Percentiles rank a stretch among this genome's conserved stretches.
Evolutionary conservation across 53 echinoderm and acorn worm genomes (phyloP).

Genomic region (Echinarachnius parma): DNA sequence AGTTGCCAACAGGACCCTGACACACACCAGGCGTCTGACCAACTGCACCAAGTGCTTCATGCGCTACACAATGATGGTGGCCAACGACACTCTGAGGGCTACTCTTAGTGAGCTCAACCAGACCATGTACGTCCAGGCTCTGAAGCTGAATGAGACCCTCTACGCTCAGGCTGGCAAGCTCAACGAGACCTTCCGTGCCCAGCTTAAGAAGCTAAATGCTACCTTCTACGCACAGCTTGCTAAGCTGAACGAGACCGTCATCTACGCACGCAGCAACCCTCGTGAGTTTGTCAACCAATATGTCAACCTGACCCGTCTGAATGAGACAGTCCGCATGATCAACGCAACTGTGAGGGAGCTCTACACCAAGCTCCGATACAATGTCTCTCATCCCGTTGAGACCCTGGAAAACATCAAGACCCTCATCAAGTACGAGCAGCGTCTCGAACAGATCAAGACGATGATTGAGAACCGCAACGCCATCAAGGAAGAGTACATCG

Average conservation of each 20-base stretch:
- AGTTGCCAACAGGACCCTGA: constrained; percentile 39
- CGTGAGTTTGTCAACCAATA: constrained; percentile 24
- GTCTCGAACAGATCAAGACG: constrained; percentile 12
- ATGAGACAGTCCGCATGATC: constrained; percentile 4
- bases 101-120: constrained; percentile 28
- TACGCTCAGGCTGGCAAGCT: constrained; percentile 25
- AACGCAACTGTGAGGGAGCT: constrained; percentile 18
- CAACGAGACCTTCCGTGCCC: constrained; percentile 49
- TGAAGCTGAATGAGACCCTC: constrained; percentile 42
- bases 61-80: constrained; percentile 30
- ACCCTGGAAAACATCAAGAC: constrained; percentile 48
- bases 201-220: constrained; percentile 46
- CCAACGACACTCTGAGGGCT: constrained; percentile 20
- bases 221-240: too few species aligned
- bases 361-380: constrained; percentile 32
- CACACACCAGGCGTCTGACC: constrained; percentile 47
- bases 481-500: not conserved
- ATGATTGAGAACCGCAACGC: constrained; percentile 3
- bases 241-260: constrained; percentile 53
- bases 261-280: constrained; percentile 50
- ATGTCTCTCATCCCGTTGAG: constrained; percentile 47
- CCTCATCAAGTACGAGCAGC: constrained; percentile 36
- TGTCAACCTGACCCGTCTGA: constrained; percentile 34
- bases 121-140: constrained; percentile 31
- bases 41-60: constrained; percentile 51